Evolutionary conservation across 2,797 vertebrate genomes (phyloP).

Genomic region (Premnoplex brunnescens): DNA sequence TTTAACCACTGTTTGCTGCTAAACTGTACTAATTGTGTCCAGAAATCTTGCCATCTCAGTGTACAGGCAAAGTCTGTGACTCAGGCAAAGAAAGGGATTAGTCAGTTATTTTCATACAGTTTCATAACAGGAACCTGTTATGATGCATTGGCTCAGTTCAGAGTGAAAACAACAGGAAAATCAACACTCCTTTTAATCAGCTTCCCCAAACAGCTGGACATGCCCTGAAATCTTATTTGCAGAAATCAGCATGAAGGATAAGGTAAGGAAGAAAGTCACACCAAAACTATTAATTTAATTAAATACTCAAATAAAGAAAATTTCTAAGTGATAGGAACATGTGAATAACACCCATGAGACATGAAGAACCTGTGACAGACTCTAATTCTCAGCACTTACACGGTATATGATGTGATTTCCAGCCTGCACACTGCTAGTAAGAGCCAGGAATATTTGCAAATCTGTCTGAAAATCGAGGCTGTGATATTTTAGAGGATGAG

Average conservation of each 20-base stretch:
- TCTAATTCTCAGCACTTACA: not conserved
- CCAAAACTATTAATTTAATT: not conserved
- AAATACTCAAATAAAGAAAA: not conserved
- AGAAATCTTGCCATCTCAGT: not conserved
- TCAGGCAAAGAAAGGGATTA: not conserved
- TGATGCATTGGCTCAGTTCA: not conserved
- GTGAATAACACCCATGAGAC: not conserved
- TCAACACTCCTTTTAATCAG: not conserved
- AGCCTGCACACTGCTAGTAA: not conserved
- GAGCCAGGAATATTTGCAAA: not conserved
- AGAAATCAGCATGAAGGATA: not conserved
- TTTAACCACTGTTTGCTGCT: not conserved
- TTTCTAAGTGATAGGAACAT: fast-evolving
- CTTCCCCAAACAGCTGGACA: not conserved
- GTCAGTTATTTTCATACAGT: not conserved
- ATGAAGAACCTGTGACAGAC: fast-evolving
- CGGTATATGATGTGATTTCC: fast-evolving
- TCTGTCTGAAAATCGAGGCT: not conserved
- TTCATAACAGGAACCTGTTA: not conserved
- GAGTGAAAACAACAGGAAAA: not conserved
- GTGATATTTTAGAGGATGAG: not conserved
- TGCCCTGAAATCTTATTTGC: not conserved
- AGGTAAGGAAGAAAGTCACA: not conserved
- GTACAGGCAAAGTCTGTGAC: not conserved
- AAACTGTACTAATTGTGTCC: not conserved